Evolutionary conservation across 2,797 vertebrate genomes (phyloP), one percentile per base, ranked within the genome.

Genomic region (Enteromius argenteus): DNA sequence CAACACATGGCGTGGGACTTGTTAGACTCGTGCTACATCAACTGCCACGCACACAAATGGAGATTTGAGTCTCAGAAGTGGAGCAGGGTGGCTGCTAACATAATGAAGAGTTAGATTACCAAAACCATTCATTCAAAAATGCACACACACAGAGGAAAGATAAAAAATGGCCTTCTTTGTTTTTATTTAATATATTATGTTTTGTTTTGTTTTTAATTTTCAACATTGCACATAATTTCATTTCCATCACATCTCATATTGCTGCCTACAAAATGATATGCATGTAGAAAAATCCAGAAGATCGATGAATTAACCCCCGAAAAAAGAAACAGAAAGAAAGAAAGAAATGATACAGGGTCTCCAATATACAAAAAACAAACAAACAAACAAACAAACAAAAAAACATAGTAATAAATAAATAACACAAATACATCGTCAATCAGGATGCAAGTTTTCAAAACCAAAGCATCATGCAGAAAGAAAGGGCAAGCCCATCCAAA

Each of bases 231-330:
- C 95, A 94, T 95, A 93, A 86, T 94, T 95, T 94, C 93, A 94
- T 95, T 93, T 95, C 94, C 93, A 94, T 95, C 93, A 95, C 94
- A 93, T 95, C 93, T 95, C 93, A 95, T 95, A 95, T 95, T 96
- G 95, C 95, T 96, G 95, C 94, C 95, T 96, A 96, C 94, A 95
- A 95, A 90, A 96, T 95, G 92, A 94, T 95, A 94, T 95, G 93
- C 93, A 95, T 94, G 94, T 95, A 95, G 92, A 96, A 96, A 89
- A 95, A 94, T 94, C 89, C 91, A 93, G 88, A 94, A 93, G 88
- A 90, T 86, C 83, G 88, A 93, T 85, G 80, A 86, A 83, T 83
- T 74, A 92, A 93, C 90, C 81, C 82, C 73, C 7, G 80, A 79
- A 87, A 90, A 88, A 88, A 89, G 86, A 88, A 86, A 84, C 77